Evolutionary conservation across 2,797 vertebrate genomes (phyloP), one percentile per base, ranked within the genome.

Genomic region (Lacerta viridis): DNA sequence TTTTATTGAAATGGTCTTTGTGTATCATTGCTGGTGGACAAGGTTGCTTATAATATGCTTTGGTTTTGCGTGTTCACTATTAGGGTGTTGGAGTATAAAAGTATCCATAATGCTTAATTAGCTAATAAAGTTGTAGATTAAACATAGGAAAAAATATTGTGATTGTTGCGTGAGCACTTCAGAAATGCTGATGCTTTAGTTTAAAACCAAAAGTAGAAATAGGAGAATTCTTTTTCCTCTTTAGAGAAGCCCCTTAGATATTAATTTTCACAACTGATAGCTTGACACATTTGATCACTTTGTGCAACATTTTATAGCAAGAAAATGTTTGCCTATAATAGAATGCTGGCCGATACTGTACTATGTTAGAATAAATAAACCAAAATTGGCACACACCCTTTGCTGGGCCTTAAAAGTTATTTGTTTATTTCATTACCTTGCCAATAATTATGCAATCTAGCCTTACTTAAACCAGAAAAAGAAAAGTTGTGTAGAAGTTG

Each of bases 401-500:
- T 33, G 25, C 4, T 68, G 74, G 36, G 36, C 43, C 46, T 83
- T 83, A 82, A 43, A 64, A 81, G 27, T 25, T 88, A 6, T 87
- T 46, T 50, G 27, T 13, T 15, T 0, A 0, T 41, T 88, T 83
- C 79, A 36, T 74, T 86, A 64, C 64, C 85, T 15, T 36, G 27
- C 29, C 39, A 74, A 13, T 5, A 4, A 66, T 80, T 59, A 74
- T 82, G 81, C 84, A 87, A 88, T n/a, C 33, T 36, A n/a, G 36
- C 74, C 68, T 80, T 83, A 25, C 50, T 75, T 9, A 55, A 83
- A 80, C 27, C 13, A 68, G 27, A 15, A 59, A 81, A 74, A 23
- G 36, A 27, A 74, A 86, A 89, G 23, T 29, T 29, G 39, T 18
- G 7, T 64, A 59, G 84, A 83, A 61, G 27, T 76, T 25, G 68